Evolutionary conservation across 2,113 vertebrate species (phyloP).

Genomic region (Phocoena phocoena): DNA sequence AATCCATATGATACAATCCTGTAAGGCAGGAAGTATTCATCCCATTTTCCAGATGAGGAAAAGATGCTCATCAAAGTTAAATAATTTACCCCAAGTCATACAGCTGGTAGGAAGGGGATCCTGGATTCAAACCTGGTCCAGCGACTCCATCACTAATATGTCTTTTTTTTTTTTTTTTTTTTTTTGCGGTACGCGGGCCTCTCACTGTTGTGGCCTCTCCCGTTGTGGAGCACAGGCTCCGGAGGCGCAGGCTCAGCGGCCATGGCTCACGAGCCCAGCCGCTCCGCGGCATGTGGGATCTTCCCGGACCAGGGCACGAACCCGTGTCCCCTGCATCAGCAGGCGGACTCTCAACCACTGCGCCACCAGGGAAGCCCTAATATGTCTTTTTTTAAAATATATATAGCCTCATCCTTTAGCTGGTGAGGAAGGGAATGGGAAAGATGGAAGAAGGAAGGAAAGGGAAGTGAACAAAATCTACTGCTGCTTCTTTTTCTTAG

Average conservation of each 20-base stretch:
- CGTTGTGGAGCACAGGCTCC: too few relatives aligned
- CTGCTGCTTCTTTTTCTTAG: not conserved
- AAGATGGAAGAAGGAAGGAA: not conserved
- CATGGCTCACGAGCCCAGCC: too few relatives aligned
- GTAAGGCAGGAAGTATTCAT: not conserved
- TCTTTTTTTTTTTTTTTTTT: not conserved
- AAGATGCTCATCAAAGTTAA: not conserved
- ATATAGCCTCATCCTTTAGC: too few relatives aligned
- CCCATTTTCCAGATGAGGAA: not conserved
- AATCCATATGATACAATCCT: not conserved
- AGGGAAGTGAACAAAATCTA: not conserved
- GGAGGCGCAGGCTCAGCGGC: too few relatives aligned
- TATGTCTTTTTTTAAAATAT: too few relatives aligned
- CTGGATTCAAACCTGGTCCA: not conserved
- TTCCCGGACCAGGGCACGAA: too few relatives aligned
- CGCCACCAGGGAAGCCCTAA: too few relatives aligned
- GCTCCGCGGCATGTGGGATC: too few relatives aligned
- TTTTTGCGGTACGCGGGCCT: too few relatives aligned
- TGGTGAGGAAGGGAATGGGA: not conserved
- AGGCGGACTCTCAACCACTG: too few relatives aligned
- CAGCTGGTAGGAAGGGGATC: not conserved
- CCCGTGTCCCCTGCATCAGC: too few relatives aligned
- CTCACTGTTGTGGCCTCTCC: too few relatives aligned
- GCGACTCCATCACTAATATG: not conserved
- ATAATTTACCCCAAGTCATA: not conserved